phyloP scores from a whole-genome alignment of 1,140 invertebrate species.

The Pachypeltis micranthus region DNA sequence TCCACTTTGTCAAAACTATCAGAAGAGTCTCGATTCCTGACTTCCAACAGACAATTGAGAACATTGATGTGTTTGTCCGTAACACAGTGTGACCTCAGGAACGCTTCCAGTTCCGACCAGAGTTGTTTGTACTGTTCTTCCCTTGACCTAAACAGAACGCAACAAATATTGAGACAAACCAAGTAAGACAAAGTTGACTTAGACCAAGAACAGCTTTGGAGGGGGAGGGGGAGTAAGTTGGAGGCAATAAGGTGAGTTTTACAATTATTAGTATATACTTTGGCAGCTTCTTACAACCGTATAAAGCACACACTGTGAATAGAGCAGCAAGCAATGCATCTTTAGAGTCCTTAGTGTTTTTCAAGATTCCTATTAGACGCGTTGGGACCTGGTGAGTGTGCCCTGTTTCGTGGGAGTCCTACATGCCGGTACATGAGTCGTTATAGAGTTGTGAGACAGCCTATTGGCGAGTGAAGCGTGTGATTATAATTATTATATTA shows the following conservation, averaged over 20 bases:
- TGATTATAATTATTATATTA: too few species aligned
- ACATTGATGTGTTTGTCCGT: slow-evolving; percentile 59
- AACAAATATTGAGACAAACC: background rate
- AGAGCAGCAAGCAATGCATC: too few species aligned
- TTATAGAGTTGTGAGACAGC: too few species aligned
- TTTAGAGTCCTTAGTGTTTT: too few species aligned
- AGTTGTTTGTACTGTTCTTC: slow-evolving; percentile 84
- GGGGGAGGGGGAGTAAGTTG: background rate
- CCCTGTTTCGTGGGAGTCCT: background rate
- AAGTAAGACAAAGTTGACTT: background rate
- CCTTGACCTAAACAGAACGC: slow-evolving; percentile 29
- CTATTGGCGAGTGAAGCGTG: too few species aligned
- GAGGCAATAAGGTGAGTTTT: too few species aligned
- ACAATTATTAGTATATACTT: too few species aligned
- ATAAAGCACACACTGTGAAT: too few species aligned
- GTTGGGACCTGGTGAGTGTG: too few species aligned
- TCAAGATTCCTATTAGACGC: too few species aligned
- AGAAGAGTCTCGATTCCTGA: slow-evolving; percentile 43
- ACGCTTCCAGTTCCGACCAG: slow-evolving; percentile 78
- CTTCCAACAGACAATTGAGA: slow-evolving; percentile 72
- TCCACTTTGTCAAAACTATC: slow-evolving; percentile 47
- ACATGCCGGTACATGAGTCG: too few species aligned
- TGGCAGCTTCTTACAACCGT: too few species aligned
- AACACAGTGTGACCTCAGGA: slow-evolving; percentile 63
- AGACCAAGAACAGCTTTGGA: background rate